Conservation (phyloP, 1,140 invertebrate species). For the Uloborus diversus region DNA sequence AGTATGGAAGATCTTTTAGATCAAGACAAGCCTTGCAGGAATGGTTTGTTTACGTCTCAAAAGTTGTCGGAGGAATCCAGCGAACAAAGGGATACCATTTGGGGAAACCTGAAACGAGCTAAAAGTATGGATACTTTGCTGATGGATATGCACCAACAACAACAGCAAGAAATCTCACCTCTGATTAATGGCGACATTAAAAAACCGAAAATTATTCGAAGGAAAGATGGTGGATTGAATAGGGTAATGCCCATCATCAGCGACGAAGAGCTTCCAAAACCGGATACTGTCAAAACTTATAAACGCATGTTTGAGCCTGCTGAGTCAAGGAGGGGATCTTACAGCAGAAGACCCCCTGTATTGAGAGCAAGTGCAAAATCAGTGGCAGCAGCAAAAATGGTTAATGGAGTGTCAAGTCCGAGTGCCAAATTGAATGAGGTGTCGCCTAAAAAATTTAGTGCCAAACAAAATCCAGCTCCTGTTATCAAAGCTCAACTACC, state of each 20-base stretch:
- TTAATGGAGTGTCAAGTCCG: conserved; percentile 59
- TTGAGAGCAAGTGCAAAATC: conserved; percentile 60
- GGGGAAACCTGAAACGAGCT: conserved; percentile 44
- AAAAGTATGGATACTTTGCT: conserved; percentile 57
- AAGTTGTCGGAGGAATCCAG: conserved; percentile 15
- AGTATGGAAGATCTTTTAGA: conserved; percentile 86
- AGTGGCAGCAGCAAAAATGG: conserved; percentile 53
- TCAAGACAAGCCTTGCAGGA: conserved; percentile 64
- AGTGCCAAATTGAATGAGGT: conserved; percentile 49
- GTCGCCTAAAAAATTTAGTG: conserved; percentile 29
- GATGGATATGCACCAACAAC: conserved; percentile 5
- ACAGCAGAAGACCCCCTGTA: conserved; percentile 54
- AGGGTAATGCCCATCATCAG: conserved; percentile 66
- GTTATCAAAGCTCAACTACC: conserved; percentile 28
- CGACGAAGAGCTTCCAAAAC: conserved; percentile 82
- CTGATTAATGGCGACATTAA: background rate
- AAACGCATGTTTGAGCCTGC: conserved; percentile 80
- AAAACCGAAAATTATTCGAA: conserved; percentile 55
- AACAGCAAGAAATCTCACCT: background rate
- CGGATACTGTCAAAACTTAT: conserved; percentile 84
- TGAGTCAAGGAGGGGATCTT: conserved; percentile 16
- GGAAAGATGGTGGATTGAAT: conserved; percentile 46
- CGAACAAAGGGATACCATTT: conserved; percentile 61
- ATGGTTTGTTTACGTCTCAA: background rate
- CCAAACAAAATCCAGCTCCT: conserved; percentile 29